These are phyloP conservation scores for Antedon bifida DNA, from an alignment of 35 echinoderm and acorn worm species.

Conservation along the genomic window DNA sequence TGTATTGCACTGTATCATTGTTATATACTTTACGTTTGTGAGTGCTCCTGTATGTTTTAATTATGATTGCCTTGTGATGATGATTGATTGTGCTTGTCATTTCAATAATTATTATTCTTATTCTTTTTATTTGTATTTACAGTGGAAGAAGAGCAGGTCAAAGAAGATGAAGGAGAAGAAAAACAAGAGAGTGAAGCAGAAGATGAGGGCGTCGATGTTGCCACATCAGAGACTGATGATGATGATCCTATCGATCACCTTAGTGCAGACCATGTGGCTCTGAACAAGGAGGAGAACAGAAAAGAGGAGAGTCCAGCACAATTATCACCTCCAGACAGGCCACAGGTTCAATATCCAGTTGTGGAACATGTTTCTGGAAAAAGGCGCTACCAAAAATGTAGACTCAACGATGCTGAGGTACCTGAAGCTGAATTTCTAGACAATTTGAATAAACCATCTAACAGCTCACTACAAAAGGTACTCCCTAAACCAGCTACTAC, in stretches of 20 bases:
- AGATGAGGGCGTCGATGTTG: slow-evolving; percentile 5
- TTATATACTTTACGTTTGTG: no score
- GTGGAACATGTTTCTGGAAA: background rate
- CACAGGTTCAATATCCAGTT: no score
- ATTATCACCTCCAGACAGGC: no score
- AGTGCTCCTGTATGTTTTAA: no score
- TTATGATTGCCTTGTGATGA: no score
- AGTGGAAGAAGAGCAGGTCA: background rate
- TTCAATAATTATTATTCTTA: no score
- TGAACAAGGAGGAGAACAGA: background rate
- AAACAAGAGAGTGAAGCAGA: background rate
- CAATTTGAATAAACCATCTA: no score
- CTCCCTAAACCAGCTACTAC: background rate
- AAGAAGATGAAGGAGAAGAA: background rate
- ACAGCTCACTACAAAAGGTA: background rate
- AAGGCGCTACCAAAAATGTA: background rate
- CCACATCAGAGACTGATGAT: background rate
- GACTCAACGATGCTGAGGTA: background rate
- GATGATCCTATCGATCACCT: background rate
- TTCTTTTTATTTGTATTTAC: background rate
- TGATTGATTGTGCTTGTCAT: no score
- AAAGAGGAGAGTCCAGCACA: background rate
- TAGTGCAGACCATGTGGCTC: background rate
- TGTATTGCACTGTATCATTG: no score
- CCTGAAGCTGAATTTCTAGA: no score